These are phyloP conservation scores for Agrotis puta DNA, from an alignment of 2,888 invertebrate species.

Conservation along the genomic window DNA sequence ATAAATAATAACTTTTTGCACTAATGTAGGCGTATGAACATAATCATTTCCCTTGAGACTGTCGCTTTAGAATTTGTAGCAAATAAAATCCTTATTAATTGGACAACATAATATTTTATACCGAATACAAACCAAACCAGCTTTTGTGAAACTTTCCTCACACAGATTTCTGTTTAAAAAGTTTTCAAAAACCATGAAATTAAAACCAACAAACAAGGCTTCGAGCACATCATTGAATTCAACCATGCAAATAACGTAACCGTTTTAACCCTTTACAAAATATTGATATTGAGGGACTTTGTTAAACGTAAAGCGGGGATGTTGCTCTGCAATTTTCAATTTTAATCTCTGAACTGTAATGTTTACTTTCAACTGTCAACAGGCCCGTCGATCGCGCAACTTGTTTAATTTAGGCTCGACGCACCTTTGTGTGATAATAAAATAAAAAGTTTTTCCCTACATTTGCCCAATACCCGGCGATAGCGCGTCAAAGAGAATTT, in stretches of 20 bases:
- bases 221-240: constrained; percentile 72
- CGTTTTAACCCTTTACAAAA: constrained; percentile 75
- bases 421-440: constrained; percentile 80
- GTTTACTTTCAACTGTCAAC: constrained; percentile 66
- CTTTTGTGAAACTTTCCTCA: constrained; percentile 7
- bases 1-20: constrained; percentile 43
- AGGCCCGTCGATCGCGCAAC: constrained; percentile 65
- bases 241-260: constrained; percentile 73
- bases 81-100: constrained; percentile 19
- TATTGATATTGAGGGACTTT: constrained; percentile 76
- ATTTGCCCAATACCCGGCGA: constrained; percentile 70
- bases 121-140: background rate
- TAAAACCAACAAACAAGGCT: constrained; percentile 56
- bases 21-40: constrained; percentile 27
- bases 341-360: constrained; percentile 65
- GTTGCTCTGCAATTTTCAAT: constrained; percentile 62
- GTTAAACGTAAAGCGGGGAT: constrained; percentile 65
- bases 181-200: constrained; percentile 39
- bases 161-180: constrained; percentile 19
- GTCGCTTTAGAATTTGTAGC: constrained; percentile 3
- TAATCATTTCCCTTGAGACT: constrained; percentile 20
- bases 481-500: constrained; percentile 72
- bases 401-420: constrained; percentile 80
- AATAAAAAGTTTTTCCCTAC: constrained; percentile 74
- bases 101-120: constrained; percentile 1